A percentile compares a stretch with the other conserved stretches of the same genome.
These are phyloP conservation scores for Samia ricini DNA, from an alignment of 1,140 invertebrate species.

Conservation along the genomic window DNA sequence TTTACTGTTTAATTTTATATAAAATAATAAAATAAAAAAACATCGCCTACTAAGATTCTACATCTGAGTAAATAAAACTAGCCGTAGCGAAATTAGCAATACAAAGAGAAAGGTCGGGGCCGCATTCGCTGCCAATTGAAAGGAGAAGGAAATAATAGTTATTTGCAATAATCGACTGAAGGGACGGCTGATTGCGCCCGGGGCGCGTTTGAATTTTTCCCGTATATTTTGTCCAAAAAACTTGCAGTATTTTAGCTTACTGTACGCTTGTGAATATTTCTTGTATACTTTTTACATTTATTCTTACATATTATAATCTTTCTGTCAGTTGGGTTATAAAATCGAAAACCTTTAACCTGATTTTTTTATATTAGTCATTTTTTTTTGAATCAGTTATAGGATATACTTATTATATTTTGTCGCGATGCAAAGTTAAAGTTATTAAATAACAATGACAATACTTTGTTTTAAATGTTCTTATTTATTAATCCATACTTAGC, in stretches of 20 bases:
- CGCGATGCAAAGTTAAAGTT: no score
- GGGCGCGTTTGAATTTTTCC: conserved; percentile 52
- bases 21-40: conserved; percentile 1
- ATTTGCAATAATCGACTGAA: conserved; percentile 75
- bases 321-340: no score
- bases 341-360: no score
- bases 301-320: no score
- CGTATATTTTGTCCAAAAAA: conserved; percentile 51
- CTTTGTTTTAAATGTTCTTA: no score
- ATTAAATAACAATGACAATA: no score
- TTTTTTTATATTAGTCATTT: no score
- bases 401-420: no score
- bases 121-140: conserved; percentile 70
- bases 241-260: conserved; percentile 18
- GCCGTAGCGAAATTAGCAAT: conserved; percentile 65
- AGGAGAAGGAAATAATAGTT: conserved; percentile 75
- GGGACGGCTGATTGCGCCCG: conserved; percentile 73
- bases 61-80: conserved; percentile 59
- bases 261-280: background rate
- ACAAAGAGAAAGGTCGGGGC: conserved; percentile 55
- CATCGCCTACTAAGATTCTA: conserved; percentile 10
- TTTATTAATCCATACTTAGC: no score
- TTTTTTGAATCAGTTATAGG: no score
- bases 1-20: conserved; percentile 18
- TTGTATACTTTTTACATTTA: background rate